Percentiles rank a stretch among this genome's conserved stretches.
Evolutionary conservation across 2,113 vertebrate species (phyloP).

Genomic region (Heterotis niloticus): DNA sequence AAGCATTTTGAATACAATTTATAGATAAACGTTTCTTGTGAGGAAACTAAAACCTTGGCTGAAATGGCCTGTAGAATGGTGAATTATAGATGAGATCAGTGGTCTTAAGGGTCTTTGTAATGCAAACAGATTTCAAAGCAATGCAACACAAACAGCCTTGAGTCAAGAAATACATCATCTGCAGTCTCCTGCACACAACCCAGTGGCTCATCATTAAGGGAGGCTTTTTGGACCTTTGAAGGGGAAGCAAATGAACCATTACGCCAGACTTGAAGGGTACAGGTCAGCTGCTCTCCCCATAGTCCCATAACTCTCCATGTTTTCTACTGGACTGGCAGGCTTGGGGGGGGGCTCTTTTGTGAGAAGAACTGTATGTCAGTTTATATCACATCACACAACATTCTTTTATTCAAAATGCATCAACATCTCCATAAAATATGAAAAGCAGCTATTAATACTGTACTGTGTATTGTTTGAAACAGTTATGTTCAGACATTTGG

Average conservation of each 20-base stretch:
- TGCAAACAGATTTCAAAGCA: constrained; percentile 39
- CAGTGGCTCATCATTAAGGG: background rate
- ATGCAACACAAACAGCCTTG: constrained; percentile 12
- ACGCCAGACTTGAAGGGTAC: constrained; percentile 25
- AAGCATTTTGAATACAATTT: constrained; percentile 23
- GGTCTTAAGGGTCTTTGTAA: constrained; percentile 24
- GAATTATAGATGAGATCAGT: constrained; percentile 39
- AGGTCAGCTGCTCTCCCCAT: constrained; percentile 22
- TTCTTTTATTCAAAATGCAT: too few relatives aligned
- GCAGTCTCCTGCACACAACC: background rate
- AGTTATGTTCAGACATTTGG: too few relatives aligned
- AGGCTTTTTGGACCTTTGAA: constrained; percentile 23
- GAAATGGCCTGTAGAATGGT: constrained; percentile 23
- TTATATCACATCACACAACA: too few relatives aligned
- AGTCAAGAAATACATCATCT: constrained; percentile 22
- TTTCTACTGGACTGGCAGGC: background rate
- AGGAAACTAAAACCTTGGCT: constrained; percentile 34
- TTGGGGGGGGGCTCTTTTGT: too few relatives aligned
- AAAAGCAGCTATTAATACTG: too few relatives aligned
- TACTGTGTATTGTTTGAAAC: too few relatives aligned
- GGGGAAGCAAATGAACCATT: constrained; percentile 34
- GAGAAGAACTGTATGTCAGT: too few relatives aligned
- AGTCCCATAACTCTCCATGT: background rate
- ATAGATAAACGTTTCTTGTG: constrained; percentile 14
- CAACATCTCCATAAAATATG: too few relatives aligned